These are phyloP conservation scores for Gyps fulvus DNA, from an alignment of 2,113 vertebrate species.

Conservation along the genomic window DNA sequence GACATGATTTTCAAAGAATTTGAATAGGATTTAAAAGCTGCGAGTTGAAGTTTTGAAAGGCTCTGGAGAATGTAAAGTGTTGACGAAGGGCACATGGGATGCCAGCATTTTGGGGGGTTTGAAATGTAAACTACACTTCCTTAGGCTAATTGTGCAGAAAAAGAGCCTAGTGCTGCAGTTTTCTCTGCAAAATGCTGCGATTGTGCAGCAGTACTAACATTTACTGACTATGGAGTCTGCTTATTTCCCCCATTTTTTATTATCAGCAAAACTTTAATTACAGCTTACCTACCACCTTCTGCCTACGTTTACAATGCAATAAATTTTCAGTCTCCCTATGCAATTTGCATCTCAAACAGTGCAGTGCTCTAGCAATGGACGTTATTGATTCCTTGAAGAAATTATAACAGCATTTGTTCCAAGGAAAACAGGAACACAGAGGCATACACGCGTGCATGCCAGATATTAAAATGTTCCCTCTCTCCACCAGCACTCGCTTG, in stretches of 20 bases:
- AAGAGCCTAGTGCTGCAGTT: slow-evolving; percentile 51
- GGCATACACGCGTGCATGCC: not conserved
- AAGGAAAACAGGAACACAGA: slow-evolving; percentile 43
- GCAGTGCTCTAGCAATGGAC: slow-evolving; percentile 41
- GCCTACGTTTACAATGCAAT: slow-evolving; percentile 67
- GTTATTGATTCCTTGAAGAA: slow-evolving; percentile 73
- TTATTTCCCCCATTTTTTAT: slow-evolving; percentile 69
- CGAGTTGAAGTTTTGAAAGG: not conserved
- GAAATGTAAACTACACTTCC: not conserved
- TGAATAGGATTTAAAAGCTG: not conserved
- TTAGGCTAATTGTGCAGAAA: slow-evolving; percentile 49
- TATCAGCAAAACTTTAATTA: slow-evolving; percentile 79
- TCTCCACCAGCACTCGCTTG: slow-evolving; percentile 1
- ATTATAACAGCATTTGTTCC: slow-evolving; percentile 70
- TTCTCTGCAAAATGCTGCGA: not conserved
- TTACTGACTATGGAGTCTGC: slow-evolving; percentile 17
- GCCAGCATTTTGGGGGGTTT: not conserved
- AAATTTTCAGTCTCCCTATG: slow-evolving; percentile 59
- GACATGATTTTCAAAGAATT: fast-evolving
- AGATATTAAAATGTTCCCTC: not conserved
- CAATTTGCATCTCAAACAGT: slow-evolving; percentile 61
- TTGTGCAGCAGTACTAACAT: not conserved
- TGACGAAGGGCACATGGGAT: not conserved
- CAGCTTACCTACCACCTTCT: slow-evolving; percentile 71
- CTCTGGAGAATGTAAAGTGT: not conserved